Evolutionary conservation across 2,888 invertebrate genomes (phyloP).

Genomic region (Philhelius pedissequus): DNA sequence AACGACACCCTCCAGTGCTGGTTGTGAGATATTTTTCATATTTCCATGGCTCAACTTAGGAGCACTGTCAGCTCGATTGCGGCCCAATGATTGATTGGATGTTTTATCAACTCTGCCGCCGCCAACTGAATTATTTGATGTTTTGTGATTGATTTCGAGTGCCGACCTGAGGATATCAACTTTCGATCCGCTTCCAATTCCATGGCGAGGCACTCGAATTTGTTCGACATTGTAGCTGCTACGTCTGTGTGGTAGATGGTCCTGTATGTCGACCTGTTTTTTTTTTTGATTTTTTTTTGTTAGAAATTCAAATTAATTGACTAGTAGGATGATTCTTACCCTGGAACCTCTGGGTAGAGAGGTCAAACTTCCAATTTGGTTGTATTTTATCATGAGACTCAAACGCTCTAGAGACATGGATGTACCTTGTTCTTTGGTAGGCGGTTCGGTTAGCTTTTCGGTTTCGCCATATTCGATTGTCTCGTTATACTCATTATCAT

Average conservation of each 20-base stretch:
- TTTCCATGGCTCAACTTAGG: constrained; percentile 81
- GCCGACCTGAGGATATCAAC: constrained; percentile 86
- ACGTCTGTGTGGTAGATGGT: constrained; percentile 78
- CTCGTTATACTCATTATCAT: constrained; percentile 76
- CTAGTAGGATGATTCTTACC: constrained; percentile 77
- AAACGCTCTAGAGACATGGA: constrained; percentile 86
- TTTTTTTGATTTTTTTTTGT: neutral
- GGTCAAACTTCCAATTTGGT: constrained; percentile 87
- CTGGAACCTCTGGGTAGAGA: constrained; percentile 84
- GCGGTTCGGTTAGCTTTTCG: constrained; percentile 84
- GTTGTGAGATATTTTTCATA: constrained; percentile 83
- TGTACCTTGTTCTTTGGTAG: constrained; percentile 85
- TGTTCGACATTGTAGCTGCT: constrained; percentile 79
- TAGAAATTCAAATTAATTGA: neutral
- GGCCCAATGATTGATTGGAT: constrained; percentile 82
- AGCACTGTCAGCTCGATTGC: constrained; percentile 82
- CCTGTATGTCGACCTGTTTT: constrained; percentile 78
- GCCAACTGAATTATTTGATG: constrained; percentile 79
- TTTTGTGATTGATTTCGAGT: constrained; percentile 83
- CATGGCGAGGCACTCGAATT: constrained; percentile 74
- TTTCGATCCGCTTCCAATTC: no score
- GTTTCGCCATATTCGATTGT: constrained; percentile 81
- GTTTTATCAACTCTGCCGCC: constrained; percentile 79
- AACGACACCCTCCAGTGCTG: constrained; percentile 80
- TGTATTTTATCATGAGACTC: constrained; percentile 87